Percentiles rank a stretch among this genome's conserved stretches.
phyloP scores from a whole-genome alignment of 2,113 vertebrate species.

The Pogona vitticeps region DNA sequence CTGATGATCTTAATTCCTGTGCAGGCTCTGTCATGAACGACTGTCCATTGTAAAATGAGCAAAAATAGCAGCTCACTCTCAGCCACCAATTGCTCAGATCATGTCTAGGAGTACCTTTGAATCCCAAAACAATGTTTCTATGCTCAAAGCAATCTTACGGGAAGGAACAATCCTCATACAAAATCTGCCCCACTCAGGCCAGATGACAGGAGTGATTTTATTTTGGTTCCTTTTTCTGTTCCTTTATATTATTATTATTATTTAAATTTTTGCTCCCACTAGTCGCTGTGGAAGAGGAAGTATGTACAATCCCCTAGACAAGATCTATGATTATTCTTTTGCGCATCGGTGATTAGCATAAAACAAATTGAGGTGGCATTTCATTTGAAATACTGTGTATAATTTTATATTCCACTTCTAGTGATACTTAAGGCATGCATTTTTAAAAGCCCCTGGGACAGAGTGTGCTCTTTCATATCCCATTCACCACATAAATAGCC shows the following conservation, averaged over 20 bases:
- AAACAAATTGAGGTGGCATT: constrained; percentile 1
- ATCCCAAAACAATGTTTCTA: too few relatives aligned
- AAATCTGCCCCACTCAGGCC: too few relatives aligned
- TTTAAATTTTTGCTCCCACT: neutral
- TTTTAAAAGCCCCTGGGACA: neutral
- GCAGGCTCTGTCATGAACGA: neutral
- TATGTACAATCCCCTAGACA: neutral
- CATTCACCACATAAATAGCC: neutral
- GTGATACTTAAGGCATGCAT: neutral
- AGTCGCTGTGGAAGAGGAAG: neutral
- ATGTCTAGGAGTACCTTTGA: too few relatives aligned
- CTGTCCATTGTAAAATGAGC: neutral
- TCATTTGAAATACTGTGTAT: neutral
- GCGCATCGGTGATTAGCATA: neutral
- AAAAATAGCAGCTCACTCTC: neutral
- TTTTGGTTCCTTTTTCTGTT: neutral
- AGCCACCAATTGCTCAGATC: too few relatives aligned
- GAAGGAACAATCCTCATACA: too few relatives aligned
- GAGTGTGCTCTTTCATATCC: neutral
- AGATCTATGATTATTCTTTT: too few relatives aligned
- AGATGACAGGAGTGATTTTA: neutral
- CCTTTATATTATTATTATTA: neutral
- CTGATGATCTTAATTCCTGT: too few relatives aligned
- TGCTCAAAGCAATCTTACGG: too few relatives aligned
- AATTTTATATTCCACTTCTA: neutral